A percentile compares a stretch with the other conserved stretches of the same genome.
Evolutionary conservation across 2,797 vertebrate genomes (phyloP).

Genomic region (Ptychadena robeensis): DNA sequence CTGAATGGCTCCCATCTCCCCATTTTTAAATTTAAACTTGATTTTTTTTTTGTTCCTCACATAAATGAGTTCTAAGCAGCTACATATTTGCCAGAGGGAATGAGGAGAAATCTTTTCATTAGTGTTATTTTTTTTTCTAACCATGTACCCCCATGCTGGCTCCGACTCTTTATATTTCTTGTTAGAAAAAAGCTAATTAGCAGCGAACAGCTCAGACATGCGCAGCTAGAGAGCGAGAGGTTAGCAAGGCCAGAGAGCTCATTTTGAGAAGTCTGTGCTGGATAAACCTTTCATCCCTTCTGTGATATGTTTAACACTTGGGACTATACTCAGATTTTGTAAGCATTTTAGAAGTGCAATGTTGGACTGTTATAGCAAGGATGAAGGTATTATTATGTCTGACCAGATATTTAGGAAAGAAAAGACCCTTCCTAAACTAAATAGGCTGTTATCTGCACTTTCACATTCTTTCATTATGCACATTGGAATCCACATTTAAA

Average conservation of each 20-base stretch:
- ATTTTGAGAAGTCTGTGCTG: conserved; percentile 45
- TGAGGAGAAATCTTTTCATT: conserved; percentile 54
- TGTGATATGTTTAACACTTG: conserved; percentile 32
- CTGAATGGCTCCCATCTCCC: conserved; percentile 11
- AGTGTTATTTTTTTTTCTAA: conserved; percentile 36
- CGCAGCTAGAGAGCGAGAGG: conserved; percentile 41
- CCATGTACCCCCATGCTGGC: conserved; percentile 53
- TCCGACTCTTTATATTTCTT: conserved; percentile 41
- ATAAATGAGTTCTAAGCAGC: conserved; percentile 47
- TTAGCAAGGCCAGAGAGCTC: conserved; percentile 54
- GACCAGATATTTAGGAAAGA: background rate
- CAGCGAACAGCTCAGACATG: conserved; percentile 35
- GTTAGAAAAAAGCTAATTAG: conserved; percentile 55
- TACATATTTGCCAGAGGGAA: conserved; percentile 51
- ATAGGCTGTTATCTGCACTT: background rate
- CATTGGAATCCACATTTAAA: too few species aligned
- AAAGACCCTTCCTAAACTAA: background rate
- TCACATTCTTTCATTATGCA: background rate
- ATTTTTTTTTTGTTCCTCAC: conserved; percentile 19
- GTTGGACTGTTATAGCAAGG: conserved; percentile 11
- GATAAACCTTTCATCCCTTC: conserved; percentile 49
- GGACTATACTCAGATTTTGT: conserved; percentile 44
- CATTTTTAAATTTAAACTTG: conserved; percentile 36
- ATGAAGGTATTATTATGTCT: conserved; percentile 16
- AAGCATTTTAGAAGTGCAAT: conserved; percentile 21